These are phyloP conservation scores for Xylophagus ater DNA, from an alignment of 2,888 invertebrate species.

Conservation along the genomic window DNA sequence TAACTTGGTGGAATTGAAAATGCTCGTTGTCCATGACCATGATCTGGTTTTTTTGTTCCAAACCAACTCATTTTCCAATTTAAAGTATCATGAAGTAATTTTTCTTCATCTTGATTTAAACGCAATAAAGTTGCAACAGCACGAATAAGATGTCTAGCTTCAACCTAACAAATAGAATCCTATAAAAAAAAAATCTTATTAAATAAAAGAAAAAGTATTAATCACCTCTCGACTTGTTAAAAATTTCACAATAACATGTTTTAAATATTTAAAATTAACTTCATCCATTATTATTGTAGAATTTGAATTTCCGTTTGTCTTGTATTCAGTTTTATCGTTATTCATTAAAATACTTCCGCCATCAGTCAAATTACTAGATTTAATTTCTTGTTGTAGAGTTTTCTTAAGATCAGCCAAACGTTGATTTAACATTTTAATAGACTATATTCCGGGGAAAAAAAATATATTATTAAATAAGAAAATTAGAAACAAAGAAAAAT, in stretches of 20 bases:
- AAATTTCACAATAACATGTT: conserved; percentile 88
- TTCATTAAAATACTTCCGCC: conserved; percentile 6
- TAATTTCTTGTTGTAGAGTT: conserved; percentile 75
- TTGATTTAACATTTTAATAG: conserved; percentile 79
- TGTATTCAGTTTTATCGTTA: conserved; percentile 8
- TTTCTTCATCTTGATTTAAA: conserved; percentile 78
- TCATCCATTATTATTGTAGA: conserved; percentile 44
- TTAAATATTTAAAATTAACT: conserved; percentile 75
- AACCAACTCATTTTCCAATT: conserved; percentile 41
- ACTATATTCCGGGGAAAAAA: conserved; percentile 46
- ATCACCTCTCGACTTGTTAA: conserved; percentile 68
- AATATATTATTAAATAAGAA: conserved; percentile 2
- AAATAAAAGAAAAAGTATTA: conserved; percentile 8
- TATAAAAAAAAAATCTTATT: background rate
- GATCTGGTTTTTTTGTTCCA: conserved; percentile 46
- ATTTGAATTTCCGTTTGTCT: conserved; percentile 13
- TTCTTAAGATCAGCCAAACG: conserved; percentile 83
- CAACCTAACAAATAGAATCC: conserved; percentile 36
- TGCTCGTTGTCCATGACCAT: conserved; percentile 44
- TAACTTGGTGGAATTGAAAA: conserved; percentile 49
- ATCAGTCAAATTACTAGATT: conserved; percentile 22
- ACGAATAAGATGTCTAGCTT: conserved; percentile 80
- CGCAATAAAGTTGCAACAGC: conserved; percentile 76
- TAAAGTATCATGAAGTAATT: conserved; percentile 51
- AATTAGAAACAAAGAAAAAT: background rate